phyloP scores from a whole-genome alignment of 2,888 invertebrate genomes.

The Rhingia rostrata region DNA sequence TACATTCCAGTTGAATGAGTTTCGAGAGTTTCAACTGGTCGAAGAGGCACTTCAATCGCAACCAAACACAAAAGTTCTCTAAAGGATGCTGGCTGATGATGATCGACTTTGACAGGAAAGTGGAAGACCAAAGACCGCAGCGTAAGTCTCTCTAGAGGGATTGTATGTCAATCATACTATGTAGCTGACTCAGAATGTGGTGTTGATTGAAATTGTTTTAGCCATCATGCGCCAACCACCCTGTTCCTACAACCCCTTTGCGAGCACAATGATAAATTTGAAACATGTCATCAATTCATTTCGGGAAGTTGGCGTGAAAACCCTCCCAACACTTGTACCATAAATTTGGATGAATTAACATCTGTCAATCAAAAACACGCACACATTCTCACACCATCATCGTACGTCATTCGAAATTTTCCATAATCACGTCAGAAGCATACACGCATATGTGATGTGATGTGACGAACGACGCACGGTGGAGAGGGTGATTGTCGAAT shows the following conservation, averaged over 20 bases:
- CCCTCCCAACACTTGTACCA: constrained; percentile 41
- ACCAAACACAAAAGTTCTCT: background rate
- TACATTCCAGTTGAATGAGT: constrained; percentile 30
- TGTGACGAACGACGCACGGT: constrained; percentile 9
- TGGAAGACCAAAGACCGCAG: constrained; percentile 30
- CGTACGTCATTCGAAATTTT: constrained; percentile 57
- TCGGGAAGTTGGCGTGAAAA: constrained; percentile 45
- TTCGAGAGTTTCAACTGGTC: constrained; percentile 10
- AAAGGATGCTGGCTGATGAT: constrained; percentile 14
- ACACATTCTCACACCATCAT: constrained; percentile 26
- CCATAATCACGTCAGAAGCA: constrained; percentile 55
- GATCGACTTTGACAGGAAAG: constrained; percentile 59
- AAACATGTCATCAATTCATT: constrained; percentile 65
- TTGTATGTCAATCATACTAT: constrained; percentile 26
- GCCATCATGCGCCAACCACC: constrained; percentile 18
- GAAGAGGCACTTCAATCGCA: background rate
- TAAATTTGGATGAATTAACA: constrained; percentile 63
- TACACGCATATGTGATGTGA: constrained; percentile 27
- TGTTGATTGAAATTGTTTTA: constrained; percentile 32
- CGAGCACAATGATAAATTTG: constrained; percentile 40
- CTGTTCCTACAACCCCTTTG: too few relatives aligned
- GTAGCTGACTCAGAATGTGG: background rate
- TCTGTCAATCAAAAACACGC: constrained; percentile 62
- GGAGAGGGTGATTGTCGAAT: constrained; percentile 38
- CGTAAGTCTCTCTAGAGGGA: background rate